These are phyloP conservation scores for Eutolmus rufibarbis DNA, from an alignment of 2,888 invertebrate species.

Conservation along the genomic window DNA sequence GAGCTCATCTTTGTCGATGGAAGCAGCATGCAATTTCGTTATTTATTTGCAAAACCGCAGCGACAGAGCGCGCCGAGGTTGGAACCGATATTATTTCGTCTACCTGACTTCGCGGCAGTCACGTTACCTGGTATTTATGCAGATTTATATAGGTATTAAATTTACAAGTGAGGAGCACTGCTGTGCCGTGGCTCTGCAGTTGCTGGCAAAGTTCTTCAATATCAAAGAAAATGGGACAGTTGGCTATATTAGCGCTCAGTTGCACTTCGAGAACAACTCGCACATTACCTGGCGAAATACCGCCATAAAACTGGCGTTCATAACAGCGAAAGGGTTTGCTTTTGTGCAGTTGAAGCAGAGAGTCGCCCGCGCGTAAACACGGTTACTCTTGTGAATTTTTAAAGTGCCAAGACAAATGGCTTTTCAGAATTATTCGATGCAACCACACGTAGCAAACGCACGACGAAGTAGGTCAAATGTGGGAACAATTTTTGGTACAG, in stretches of 20 bases:
- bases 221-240: neutral
- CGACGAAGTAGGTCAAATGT: neutral
- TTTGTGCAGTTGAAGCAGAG: neutral
- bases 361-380: neutral
- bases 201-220: neutral
- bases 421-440: neutral
- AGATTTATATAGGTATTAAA: constrained; percentile 29
- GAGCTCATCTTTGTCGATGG: constrained; percentile 43
- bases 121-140: constrained; percentile 44
- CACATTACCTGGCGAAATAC: neutral
- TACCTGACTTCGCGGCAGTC: constrained; percentile 32
- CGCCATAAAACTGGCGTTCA: neutral
- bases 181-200: neutral
- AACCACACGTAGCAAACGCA: neutral
- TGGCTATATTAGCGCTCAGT: neutral
- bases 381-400: neutral
- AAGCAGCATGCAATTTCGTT: constrained; percentile 43
- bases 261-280: neutral
- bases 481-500: neutral
- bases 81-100: neutral
- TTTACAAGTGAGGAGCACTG: constrained; percentile 27
- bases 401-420: neutral
- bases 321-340: neutral
- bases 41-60: constrained; percentile 14
- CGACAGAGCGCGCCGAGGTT: neutral